Conservation (phyloP, 2,888 invertebrate species). For the Tolmerus cingulatus region DNA sequence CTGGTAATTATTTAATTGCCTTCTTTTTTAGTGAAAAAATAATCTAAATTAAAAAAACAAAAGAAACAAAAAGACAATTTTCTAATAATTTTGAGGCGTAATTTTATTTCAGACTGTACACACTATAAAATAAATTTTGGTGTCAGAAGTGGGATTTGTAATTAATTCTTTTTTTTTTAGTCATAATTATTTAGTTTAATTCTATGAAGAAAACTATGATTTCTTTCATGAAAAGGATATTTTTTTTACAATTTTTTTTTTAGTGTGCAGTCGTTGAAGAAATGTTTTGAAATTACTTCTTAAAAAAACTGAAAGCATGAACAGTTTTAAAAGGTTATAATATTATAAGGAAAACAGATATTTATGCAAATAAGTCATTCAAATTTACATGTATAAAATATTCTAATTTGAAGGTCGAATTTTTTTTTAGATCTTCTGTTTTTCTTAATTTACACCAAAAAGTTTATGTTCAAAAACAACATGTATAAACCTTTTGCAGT, state of each 20-base stretch:
- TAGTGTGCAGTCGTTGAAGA: no score
- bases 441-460: not conserved
- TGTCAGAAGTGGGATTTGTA: no score
- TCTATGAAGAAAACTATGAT: no score
- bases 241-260: no score
- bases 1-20: not conserved
- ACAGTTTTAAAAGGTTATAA: not conserved
- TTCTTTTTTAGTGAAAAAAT: not conserved
- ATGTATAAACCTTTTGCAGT: not conserved
- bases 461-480: not conserved
- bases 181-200: no score
- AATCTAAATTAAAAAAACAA: not conserved
- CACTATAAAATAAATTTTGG: not conserved
- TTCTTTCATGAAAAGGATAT: no score
- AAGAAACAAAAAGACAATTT: no score
- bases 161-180: no score
- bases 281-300: no score
- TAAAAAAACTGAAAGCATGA: not conserved
- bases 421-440: not conserved
- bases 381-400: not conserved
- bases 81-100: not conserved
- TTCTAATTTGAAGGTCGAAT: not conserved
- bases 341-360: not conserved
- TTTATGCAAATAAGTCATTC: not conserved
- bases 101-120: not conserved